A percentile compares a stretch with the other conserved stretches of the same genome.
These are phyloP conservation scores for Struthio camelus DNA, from an alignment of 2,113 vertebrate genomes.

Conservation along the genomic window DNA sequence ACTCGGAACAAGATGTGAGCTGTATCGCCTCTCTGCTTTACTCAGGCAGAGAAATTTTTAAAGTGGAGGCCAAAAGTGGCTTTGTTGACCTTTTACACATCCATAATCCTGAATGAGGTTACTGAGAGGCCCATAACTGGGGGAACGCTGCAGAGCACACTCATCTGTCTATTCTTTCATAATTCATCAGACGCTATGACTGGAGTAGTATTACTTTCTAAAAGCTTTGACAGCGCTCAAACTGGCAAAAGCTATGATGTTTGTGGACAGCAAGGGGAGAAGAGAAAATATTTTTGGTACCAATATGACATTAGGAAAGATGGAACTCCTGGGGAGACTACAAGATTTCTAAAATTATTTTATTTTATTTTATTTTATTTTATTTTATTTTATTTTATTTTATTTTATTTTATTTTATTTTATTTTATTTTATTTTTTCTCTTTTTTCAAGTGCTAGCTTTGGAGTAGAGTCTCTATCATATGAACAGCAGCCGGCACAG, in stretches of 20 bases:
- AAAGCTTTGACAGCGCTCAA: neutral
- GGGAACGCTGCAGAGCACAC: neutral
- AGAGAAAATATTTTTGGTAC: neutral
- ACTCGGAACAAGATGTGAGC: neutral
- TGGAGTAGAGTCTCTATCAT: neutral
- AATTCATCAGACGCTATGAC: neutral
- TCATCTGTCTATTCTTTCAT: fast-evolving
- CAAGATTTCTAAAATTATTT: neutral
- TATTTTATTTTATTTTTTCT: neutral
- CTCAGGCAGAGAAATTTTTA: neutral
- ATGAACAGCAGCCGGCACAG: neutral
- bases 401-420: neutral
- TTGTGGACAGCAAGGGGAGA: neutral
- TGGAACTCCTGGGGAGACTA: neutral
- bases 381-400: neutral
- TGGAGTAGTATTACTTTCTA: neutral
- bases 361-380: neutral
- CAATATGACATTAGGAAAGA: neutral
- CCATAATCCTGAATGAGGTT: neutral
- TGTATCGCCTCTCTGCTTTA: neutral
- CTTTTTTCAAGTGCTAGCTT: neutral
- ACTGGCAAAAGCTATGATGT: neutral
- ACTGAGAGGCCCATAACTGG: neutral
- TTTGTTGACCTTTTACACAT: neutral
- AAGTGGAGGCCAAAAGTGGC: neutral